phyloP scores from a whole-genome alignment of 2,797 vertebrate species.

The Apodemus agrarius region DNA sequence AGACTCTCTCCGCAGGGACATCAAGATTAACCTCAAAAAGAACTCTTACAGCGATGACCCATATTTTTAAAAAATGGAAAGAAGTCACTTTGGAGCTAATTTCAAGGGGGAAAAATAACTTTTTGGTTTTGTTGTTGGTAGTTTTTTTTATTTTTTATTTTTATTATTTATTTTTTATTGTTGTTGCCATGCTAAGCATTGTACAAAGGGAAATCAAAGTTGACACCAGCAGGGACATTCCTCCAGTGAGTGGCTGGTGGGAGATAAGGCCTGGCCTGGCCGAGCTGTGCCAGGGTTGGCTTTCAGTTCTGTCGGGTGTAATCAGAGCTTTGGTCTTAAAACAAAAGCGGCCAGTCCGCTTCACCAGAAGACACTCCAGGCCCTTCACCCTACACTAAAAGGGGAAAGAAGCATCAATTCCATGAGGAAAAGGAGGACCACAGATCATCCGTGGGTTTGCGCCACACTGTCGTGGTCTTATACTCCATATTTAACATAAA shows the following conservation, averaged over 20 bases:
- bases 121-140: not conserved
- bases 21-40: constrained; percentile 61
- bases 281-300: constrained; percentile 44
- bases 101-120: not conserved
- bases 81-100: constrained; percentile 49
- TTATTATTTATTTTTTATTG: not conserved
- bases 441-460: not conserved
- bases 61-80: not conserved
- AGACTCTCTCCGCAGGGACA: constrained; percentile 51
- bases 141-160: not conserved
- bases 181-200: constrained; percentile 40
- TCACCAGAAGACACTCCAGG: not conserved
- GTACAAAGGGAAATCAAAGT: constrained; percentile 21
- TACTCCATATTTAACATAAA: not conserved
- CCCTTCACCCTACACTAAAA: not conserved
- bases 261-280: constrained; percentile 53
- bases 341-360: constrained; percentile 54
- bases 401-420: not conserved
- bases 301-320: constrained; percentile 71
- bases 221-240: constrained; percentile 23
- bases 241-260: constrained; percentile 27
- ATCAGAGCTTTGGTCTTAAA: constrained; percentile 72
- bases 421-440: not conserved
- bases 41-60: constrained; percentile 39
- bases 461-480: not conserved